phyloP scores from a whole-genome alignment of 2,797 vertebrate genomes.

The Amphiprion clarkii region DNA sequence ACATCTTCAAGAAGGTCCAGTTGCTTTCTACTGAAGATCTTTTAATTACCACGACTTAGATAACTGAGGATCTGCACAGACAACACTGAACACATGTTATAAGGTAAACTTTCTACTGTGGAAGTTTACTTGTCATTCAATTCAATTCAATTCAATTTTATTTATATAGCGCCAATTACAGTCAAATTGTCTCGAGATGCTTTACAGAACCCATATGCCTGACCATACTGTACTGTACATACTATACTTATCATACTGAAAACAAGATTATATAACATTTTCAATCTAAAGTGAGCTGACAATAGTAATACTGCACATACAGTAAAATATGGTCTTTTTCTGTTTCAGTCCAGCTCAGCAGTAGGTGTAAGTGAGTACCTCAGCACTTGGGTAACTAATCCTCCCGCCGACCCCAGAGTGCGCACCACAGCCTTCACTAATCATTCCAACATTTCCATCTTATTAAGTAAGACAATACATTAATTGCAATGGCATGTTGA shows the following conservation, averaged over 20 bases:
- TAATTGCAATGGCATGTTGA: constrained; percentile 74
- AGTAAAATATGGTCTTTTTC: constrained; percentile 18
- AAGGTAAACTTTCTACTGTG: no score
- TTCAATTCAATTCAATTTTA: no score
- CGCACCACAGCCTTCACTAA: constrained; percentile 70
- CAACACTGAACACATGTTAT: no score
- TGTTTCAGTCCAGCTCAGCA: constrained; percentile 49
- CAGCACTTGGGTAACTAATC: constrained; percentile 67
- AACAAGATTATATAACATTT: neutral
- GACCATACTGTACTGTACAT: no score
- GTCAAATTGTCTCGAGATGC: no score
- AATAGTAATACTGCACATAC: constrained; percentile 30
- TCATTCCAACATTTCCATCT: constrained; percentile 77
- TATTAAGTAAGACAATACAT: constrained; percentile 82
- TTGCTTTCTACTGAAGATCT: no score
- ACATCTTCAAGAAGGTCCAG: no score
- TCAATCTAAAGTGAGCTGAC: constrained; percentile 2
- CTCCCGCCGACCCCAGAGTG: constrained; percentile 49
- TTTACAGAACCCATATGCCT: no score
- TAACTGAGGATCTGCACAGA: no score
- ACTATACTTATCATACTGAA: neutral
- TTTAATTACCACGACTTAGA: no score
- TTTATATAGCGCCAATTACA: no score
- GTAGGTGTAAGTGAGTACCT: constrained; percentile 61
- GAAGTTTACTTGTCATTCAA: no score